A percentile compares a stretch with the other conserved stretches of the same genome.
phyloP scores from a whole-genome alignment of 2,797 vertebrate species.

The Poecilia wingei region DNA sequence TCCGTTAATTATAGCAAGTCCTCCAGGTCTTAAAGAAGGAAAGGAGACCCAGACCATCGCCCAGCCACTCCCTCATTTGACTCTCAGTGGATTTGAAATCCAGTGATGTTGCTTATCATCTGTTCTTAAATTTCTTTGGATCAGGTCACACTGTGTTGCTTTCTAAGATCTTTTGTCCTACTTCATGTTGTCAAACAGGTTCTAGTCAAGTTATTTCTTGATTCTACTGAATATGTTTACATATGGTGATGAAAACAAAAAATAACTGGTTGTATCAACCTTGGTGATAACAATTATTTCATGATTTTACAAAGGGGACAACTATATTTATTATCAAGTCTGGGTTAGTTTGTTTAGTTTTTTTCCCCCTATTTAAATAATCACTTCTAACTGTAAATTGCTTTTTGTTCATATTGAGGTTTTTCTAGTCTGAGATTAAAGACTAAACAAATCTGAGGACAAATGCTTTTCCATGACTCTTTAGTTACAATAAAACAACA shows the following conservation, averaged over 20 bases:
- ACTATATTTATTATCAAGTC: not conserved
- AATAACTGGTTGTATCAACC: too few relatives aligned
- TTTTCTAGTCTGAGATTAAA: not conserved
- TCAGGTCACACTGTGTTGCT: not conserved
- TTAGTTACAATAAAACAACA: not conserved
- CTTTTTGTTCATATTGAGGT: not conserved
- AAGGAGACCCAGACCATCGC: too few relatives aligned
- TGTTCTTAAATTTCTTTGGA: not conserved
- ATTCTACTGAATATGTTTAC: not conserved
- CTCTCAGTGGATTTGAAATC: not conserved
- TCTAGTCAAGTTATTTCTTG: not conserved
- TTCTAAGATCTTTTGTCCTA: not conserved
- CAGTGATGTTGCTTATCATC: not conserved
- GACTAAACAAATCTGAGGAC: not conserved
- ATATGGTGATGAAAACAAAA: too few relatives aligned
- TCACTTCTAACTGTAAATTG: not conserved
- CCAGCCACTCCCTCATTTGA: too few relatives aligned
- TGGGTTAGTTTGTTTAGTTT: not conserved
- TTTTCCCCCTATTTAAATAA: not conserved
- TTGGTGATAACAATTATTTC: too few relatives aligned
- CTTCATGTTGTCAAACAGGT: not conserved
- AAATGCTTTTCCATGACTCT: not conserved
- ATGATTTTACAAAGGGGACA: not conserved
- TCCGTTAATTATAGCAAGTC: not conserved
- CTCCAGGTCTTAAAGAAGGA: not conserved